A percentile compares a stretch with the other conserved stretches of the same genome.
Evolutionary conservation across 1,140 invertebrate species (phyloP).

Genomic region (Phymastichus coffea): DNA sequence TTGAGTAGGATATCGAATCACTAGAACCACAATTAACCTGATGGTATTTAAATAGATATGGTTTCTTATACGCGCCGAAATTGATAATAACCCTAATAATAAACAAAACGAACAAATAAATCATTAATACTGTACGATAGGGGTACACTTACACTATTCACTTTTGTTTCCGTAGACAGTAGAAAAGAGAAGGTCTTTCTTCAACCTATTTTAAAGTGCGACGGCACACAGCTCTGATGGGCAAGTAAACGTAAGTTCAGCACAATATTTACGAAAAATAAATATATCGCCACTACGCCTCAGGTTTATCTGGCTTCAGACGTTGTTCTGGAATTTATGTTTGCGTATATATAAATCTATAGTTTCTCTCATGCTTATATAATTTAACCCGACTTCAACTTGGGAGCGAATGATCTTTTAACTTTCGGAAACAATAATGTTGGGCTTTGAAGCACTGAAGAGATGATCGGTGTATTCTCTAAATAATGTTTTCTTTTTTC

Average conservation of each 20-base stretch:
- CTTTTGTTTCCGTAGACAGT: constrained; percentile 51
- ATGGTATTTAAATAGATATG: background rate
- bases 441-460: constrained; percentile 10
- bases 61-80: background rate
- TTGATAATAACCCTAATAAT: background rate
- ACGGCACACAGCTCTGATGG: constrained; percentile 45
- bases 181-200: constrained; percentile 49
- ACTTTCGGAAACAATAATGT: constrained; percentile 1
- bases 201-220: constrained; percentile 46
- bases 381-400: constrained; percentile 13
- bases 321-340: constrained; percentile 33
- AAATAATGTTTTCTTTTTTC: constrained; percentile 17
- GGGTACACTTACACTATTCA: constrained; percentile 32
- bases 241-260: constrained; percentile 47
- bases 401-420: no score
- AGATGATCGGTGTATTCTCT: constrained; percentile 8
- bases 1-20: no score
- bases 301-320: constrained; percentile 36
- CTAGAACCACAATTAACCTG: no score
- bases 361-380: constrained; percentile 41
- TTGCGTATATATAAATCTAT: no score
- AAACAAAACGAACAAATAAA: background rate
- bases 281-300: constrained; percentile 17
- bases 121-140: constrained; percentile 4
- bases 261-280: constrained; percentile 34